A percentile compares a stretch with the other conserved stretches of the same genome.
Evolutionary conservation across 2,113 vertebrate species (phyloP).

Genomic region (Nycticryphes semicollaris): DNA sequence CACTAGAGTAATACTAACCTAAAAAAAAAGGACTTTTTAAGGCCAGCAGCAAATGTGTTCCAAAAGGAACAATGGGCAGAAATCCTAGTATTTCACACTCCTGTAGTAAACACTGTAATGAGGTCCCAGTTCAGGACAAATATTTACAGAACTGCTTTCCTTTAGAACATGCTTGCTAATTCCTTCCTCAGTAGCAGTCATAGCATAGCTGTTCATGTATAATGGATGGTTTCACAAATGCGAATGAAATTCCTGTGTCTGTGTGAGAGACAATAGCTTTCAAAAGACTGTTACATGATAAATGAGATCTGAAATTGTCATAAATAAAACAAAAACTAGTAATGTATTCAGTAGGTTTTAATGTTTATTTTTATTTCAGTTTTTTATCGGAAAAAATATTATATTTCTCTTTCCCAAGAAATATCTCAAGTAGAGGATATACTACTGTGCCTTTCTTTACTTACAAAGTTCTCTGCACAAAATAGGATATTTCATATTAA

Average conservation of each 20-base stretch:
- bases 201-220: neutral
- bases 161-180: neutral
- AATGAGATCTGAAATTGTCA: neutral
- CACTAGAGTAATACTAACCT: neutral
- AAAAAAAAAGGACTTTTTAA: neutral
- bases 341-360: neutral
- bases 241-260: neutral
- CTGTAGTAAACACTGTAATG: neutral
- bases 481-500: neutral
- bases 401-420: neutral
- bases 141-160: constrained; percentile 6
- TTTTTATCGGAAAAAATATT: neutral
- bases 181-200: neutral
- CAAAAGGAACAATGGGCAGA: neutral
- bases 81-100: neutral
- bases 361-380: neutral
- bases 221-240: neutral
- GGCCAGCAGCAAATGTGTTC: neutral
- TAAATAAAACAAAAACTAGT: neutral
- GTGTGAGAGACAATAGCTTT: neutral
- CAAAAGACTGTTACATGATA: neutral
- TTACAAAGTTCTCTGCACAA: neutral
- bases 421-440: neutral
- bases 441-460: neutral
- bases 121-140: constrained; percentile 1